phyloP scores from a whole-genome alignment of 2,113 vertebrate species.

The Callopanchax toddi region DNA sequence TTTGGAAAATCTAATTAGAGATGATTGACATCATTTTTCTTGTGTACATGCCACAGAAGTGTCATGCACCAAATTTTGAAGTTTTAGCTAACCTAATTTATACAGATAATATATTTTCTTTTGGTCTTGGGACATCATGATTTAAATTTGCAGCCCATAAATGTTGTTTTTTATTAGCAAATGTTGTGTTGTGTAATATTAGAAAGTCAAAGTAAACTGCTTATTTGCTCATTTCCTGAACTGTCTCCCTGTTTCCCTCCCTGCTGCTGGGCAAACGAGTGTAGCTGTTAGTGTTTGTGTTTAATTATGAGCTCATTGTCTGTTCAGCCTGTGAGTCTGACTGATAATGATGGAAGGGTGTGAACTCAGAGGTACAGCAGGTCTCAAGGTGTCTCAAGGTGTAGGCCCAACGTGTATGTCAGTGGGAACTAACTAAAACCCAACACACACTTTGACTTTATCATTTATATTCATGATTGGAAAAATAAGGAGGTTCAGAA shows the following conservation, averaged over 20 bases:
- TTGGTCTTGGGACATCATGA: neutral
- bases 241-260: neutral
- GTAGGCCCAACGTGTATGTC: no score
- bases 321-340: slow-evolving; percentile 43
- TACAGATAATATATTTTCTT: neutral
- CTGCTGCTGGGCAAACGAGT: slow-evolving; percentile 9
- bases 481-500: no score
- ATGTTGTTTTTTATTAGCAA: neutral
- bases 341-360: slow-evolving; percentile 38
- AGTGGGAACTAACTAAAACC: no score
- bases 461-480: no score
- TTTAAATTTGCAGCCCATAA: neutral
- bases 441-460: no score
- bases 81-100: neutral
- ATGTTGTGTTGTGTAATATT: neutral
- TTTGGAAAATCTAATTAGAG: neutral
- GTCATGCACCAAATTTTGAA: neutral
- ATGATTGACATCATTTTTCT: slow-evolving; percentile 15
- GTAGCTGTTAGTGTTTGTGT: slow-evolving; percentile 48
- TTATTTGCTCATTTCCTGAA: neutral
- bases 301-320: slow-evolving; percentile 73
- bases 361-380: slow-evolving; percentile 12
- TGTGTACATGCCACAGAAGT: neutral
- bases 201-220: neutral
- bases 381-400: slow-evolving; percentile 13